Evolutionary conservation across 2,113 vertebrate genomes (phyloP).

Genomic region (Bostrychus sinensis): DNA sequence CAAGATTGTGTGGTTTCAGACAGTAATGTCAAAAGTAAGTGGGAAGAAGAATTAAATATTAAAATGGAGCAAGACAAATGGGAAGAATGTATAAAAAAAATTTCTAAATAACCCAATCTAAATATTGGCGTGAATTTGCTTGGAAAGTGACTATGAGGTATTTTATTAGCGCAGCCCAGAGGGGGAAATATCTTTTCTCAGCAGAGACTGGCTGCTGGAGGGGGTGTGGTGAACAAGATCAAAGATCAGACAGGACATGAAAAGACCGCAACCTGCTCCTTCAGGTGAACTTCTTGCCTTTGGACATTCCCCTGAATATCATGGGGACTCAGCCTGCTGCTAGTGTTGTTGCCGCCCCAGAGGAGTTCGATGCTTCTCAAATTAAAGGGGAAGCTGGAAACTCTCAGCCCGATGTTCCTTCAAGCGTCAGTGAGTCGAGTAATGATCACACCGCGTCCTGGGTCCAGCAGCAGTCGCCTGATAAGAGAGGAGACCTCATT

Average conservation of each 20-base stretch:
- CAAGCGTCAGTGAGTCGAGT: neutral
- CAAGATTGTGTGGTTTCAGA: no score
- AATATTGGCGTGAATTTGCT: neutral
- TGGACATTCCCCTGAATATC: neutral
- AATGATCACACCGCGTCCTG: neutral
- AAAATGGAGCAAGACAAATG: no score
- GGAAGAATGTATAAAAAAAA: neutral
- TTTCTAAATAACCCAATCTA: neutral
- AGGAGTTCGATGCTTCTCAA: neutral
- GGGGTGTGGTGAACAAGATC: no score
- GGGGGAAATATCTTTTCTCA: no score
- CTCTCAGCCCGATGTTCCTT: neutral
- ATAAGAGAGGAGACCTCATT: neutral
- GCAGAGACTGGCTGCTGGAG: no score
- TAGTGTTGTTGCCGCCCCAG: neutral
- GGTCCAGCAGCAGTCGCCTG: neutral
- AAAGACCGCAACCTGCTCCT: neutral
- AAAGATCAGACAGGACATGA: neutral
- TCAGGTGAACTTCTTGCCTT: neutral
- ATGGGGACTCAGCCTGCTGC: neutral
- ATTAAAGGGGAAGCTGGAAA: neutral
- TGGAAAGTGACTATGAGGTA: neutral
- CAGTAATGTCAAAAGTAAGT: neutral
- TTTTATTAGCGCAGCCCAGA: no score
- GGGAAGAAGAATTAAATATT: neutral